These are phyloP conservation scores for Drosophila quadrilineata DNA, from an alignment of 1,140 invertebrate species.

Conservation along the genomic window DNA sequence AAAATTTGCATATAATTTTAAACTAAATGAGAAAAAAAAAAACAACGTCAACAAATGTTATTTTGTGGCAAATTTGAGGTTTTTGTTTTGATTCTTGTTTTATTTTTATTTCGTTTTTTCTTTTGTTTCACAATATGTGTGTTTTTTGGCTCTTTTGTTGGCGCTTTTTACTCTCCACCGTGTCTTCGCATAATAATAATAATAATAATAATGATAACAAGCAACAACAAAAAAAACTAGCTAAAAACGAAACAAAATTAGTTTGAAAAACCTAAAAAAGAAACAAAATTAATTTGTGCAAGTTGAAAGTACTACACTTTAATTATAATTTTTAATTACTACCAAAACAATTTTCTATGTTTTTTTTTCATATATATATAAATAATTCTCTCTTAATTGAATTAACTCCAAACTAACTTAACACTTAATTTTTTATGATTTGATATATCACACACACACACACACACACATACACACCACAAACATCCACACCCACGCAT, in stretches of 20 bases:
- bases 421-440: conserved; percentile 37
- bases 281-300: conserved; percentile 80
- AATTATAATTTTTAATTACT: conserved; percentile 47
- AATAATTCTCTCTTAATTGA: no score
- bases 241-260: no score
- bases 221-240: conserved; percentile 41
- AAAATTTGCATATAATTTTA: neutral
- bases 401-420: conserved; percentile 58
- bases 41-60: no score
- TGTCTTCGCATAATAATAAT: no score
- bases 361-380: no score
- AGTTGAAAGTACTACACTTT: conserved; percentile 73
- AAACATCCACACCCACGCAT: conserved; percentile 22
- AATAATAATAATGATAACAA: conserved; percentile 59
- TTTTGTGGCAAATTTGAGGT: no score
- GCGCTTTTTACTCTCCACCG: conserved; percentile 15
- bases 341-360: conserved; percentile 47
- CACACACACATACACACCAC: no score
- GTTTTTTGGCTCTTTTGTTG: no score
- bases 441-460: conserved; percentile 61
- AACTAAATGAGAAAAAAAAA: conserved; percentile 5
- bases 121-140: no score
- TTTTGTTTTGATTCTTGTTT: neutral
- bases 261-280: no score
- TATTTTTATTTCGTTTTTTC: conserved; percentile 2